Percentiles rank a stretch among this genome's conserved stretches.
phyloP scores from a whole-genome alignment of 1,140 invertebrate genomes.

The Physella acuta region DNA sequence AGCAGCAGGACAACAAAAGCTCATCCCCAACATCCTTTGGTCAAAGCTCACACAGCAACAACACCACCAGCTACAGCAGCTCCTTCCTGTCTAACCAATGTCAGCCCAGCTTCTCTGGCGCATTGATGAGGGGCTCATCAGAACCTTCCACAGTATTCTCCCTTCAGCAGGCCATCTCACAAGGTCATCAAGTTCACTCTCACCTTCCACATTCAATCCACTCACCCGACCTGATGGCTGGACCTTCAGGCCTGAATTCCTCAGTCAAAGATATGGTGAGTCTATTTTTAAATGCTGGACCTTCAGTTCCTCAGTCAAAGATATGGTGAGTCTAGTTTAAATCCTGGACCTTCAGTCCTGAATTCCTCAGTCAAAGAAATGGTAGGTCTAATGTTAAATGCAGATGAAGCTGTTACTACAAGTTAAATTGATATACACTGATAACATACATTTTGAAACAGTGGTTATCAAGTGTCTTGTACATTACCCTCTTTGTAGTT shows the following conservation, averaged over 20 bases:
- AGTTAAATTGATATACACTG: too few species aligned
- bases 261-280: conserved; percentile 14
- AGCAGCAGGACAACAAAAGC: neutral
- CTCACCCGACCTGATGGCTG: neutral
- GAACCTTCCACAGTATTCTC: conserved; percentile 6
- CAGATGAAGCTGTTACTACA: too few species aligned
- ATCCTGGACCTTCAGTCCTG: conserved; percentile 15
- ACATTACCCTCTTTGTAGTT: too few species aligned
- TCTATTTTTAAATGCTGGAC: conserved; percentile 13
- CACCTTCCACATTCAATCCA: conserved; percentile 3
- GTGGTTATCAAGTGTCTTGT: too few species aligned
- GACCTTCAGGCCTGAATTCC: conserved; percentile 10
- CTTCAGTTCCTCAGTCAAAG: conserved; percentile 9
- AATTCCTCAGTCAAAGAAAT: conserved; percentile 10
- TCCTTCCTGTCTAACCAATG: neutral
- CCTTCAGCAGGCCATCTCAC: conserved; percentile 12
- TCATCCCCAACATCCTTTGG: conserved; percentile 1
- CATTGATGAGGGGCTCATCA: neutral
- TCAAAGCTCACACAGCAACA: neutral
- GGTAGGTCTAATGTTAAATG: too few species aligned
- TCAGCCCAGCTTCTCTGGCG: neutral
- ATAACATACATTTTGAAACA: too few species aligned
- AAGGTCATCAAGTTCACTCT: conserved; percentile 8
- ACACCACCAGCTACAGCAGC: conserved; percentile 1
- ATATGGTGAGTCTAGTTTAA: conserved; percentile 12